Conservation (phyloP, 23 tunicate genomes). For the Trididemnum clinides region DNA sequence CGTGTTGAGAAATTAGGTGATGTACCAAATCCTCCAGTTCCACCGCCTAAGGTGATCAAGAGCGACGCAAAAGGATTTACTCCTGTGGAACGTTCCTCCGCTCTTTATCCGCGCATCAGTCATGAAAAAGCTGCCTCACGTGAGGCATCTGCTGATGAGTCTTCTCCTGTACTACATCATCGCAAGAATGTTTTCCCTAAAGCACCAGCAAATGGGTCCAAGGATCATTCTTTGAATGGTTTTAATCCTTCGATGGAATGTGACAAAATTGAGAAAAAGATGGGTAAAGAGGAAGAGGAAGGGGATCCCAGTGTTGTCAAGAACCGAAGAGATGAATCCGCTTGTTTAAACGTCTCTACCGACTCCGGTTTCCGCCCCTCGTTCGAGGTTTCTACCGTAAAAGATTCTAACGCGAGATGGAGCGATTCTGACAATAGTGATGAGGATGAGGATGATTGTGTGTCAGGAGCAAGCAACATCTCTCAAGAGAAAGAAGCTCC, state of each 20-base stretch:
- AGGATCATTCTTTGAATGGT: not conserved
- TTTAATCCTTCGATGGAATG: conserved; percentile 6
- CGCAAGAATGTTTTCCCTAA: not conserved
- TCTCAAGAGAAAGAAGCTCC: too few species aligned
- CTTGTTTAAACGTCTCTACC: not conserved
- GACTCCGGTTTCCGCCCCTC: not conserved
- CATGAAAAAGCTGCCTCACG: too few species aligned
- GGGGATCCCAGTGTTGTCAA: too few species aligned
- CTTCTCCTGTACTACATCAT: too few species aligned
- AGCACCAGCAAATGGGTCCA: not conserved
- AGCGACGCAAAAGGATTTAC: too few species aligned
- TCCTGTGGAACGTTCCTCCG: too few species aligned
- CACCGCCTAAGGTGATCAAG: too few species aligned
- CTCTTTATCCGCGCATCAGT: too few species aligned
- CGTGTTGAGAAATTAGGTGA: too few species aligned
- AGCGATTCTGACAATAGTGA: not conserved
- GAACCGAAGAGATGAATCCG: not conserved
- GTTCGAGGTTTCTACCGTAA: not conserved
- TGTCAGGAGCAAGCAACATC: too few species aligned
- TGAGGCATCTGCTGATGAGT: too few species aligned
- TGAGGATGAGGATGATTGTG: not conserved
- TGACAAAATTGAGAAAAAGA: conserved; percentile 45
- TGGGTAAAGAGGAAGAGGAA: not conserved
- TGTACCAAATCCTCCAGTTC: too few species aligned
- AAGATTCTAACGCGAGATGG: not conserved